A percentile compares a stretch with the other conserved stretches of the same genome.
phyloP scores from a whole-genome alignment of 2,113 vertebrate genomes.

The Carassius auratus region DNA sequence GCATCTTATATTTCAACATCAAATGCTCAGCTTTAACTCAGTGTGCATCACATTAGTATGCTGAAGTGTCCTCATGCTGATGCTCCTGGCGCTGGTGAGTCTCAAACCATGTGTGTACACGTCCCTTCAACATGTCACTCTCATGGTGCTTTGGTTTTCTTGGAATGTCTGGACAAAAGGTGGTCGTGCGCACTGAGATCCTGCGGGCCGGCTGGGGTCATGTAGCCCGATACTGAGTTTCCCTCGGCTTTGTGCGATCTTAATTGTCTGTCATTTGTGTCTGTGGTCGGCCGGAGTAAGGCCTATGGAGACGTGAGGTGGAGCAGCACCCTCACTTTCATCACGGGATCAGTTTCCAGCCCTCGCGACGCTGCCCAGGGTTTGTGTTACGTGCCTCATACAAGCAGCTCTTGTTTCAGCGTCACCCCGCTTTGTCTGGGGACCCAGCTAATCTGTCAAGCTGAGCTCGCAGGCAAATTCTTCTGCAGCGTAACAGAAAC shows the following conservation, averaged over 20 bases:
- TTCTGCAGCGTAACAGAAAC: constrained; percentile 76
- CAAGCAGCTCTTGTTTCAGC: constrained; percentile 81
- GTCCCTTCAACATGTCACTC: constrained; percentile 75
- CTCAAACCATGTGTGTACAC: constrained; percentile 51
- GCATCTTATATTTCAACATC: too few relatives aligned
- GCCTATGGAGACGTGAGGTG: constrained; percentile 69
- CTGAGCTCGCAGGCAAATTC: constrained; percentile 82
- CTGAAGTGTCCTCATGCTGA: too few relatives aligned
- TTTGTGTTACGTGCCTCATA: constrained; percentile 81
- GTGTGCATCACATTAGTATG: too few relatives aligned
- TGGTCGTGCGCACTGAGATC: neutral
- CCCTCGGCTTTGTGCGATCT: constrained; percentile 80
- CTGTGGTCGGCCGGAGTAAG: constrained; percentile 80
- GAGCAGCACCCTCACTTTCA: constrained; percentile 67
- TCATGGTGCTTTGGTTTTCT: constrained; percentile 79
- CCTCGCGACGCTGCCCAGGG: constrained; percentile 73
- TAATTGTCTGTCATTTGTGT: constrained; percentile 89
- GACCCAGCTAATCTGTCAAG: constrained; percentile 81
- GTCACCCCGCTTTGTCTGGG: constrained; percentile 74
- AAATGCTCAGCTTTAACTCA: too few relatives aligned
- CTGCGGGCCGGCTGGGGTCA: constrained; percentile 40
- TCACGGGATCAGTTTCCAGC: constrained; percentile 77
- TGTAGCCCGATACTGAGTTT: constrained; percentile 75
- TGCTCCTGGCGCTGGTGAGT: neutral
- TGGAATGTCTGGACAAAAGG: constrained; percentile 79